A percentile compares a stretch with the other conserved stretches of the same genome.
Conservation (phyloP, 2,888 invertebrate genomes). For the Athalia rosae region DNA sequence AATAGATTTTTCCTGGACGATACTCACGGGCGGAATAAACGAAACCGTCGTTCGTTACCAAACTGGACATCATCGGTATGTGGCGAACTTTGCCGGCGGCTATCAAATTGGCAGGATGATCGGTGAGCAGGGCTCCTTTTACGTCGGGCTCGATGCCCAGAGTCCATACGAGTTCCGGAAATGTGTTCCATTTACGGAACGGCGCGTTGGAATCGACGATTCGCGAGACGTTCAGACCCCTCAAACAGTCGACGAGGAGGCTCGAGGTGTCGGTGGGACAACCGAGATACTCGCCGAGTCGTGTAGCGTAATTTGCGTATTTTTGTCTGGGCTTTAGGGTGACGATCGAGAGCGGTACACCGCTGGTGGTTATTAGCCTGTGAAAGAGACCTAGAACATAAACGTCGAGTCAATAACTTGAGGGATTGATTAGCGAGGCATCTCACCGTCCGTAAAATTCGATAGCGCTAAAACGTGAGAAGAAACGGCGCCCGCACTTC, state of each 20-base stretch:
- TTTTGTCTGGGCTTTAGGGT: neutral
- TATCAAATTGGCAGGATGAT: slow-evolving; percentile 49
- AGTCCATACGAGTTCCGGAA: slow-evolving; percentile 47
- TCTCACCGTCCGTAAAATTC: neutral
- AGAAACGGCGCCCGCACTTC: neutral
- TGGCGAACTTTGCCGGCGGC: slow-evolving; percentile 50
- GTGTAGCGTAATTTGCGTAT: neutral
- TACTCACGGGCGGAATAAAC: slow-evolving; percentile 49
- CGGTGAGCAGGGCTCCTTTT: slow-evolving; percentile 55
- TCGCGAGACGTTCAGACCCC: slow-evolving; percentile 34
- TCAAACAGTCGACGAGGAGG: slow-evolving; percentile 52
- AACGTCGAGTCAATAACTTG: neutral
- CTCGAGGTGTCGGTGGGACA: slow-evolving; percentile 18
- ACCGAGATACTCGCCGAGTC: slow-evolving; percentile 1
- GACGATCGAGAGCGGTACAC: neutral
- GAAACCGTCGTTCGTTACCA: slow-evolving; percentile 54
- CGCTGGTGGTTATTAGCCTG: slow-evolving; percentile 1
- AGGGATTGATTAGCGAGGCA: neutral
- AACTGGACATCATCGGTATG: slow-evolving; percentile 52
- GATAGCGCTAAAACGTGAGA: neutral
- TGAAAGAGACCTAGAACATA: slow-evolving; percentile 26
- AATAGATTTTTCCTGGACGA: neutral
- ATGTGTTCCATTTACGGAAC: slow-evolving; percentile 39
- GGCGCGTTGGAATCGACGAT: slow-evolving; percentile 5
- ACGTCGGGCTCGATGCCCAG: slow-evolving; percentile 54